Percentiles rank a stretch among this genome's conserved stretches.
These are phyloP conservation scores for Streptopelia turtur DNA, from an alignment of 2,797 vertebrate genomes.

Conservation along the genomic window DNA sequence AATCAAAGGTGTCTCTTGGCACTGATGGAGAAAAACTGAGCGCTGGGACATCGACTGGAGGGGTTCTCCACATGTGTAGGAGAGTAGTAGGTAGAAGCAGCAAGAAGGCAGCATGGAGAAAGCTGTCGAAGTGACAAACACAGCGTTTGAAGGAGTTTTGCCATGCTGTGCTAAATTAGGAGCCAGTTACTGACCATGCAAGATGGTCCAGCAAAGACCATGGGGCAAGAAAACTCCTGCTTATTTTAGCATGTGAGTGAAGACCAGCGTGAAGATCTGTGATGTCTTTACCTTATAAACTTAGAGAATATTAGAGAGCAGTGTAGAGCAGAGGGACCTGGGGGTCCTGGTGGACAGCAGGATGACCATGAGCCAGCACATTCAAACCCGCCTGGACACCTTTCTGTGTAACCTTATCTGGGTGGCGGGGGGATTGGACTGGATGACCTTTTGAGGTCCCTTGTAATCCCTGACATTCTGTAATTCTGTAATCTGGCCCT, in stretches of 20 bases:
- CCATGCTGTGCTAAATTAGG: neutral
- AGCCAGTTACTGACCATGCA: neutral
- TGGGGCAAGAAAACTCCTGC: neutral
- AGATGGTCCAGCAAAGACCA: neutral
- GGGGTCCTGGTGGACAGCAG: too few species aligned
- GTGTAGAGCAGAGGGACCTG: too few species aligned
- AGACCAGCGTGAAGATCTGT: neutral
- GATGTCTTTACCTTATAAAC: neutral
- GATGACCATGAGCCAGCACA: too few species aligned
- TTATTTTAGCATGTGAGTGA: neutral
- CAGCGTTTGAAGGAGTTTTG: neutral
- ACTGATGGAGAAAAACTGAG: neutral
- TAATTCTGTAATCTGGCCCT: neutral
- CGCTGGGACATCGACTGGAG: neutral
- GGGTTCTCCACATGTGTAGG: fast-evolving
- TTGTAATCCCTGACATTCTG: too few species aligned
- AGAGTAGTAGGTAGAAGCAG: neutral
- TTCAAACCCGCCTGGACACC: too few species aligned
- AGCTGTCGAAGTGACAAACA: neutral
- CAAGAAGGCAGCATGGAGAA: neutral
- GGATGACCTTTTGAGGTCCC: too few species aligned
- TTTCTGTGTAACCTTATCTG: too few species aligned
- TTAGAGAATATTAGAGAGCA: too few species aligned
- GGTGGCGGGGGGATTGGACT: too few species aligned
- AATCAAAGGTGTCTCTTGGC: neutral